Conservation (phyloP, 1,140 invertebrate genomes). For the Episyrphus balteatus region DNA sequence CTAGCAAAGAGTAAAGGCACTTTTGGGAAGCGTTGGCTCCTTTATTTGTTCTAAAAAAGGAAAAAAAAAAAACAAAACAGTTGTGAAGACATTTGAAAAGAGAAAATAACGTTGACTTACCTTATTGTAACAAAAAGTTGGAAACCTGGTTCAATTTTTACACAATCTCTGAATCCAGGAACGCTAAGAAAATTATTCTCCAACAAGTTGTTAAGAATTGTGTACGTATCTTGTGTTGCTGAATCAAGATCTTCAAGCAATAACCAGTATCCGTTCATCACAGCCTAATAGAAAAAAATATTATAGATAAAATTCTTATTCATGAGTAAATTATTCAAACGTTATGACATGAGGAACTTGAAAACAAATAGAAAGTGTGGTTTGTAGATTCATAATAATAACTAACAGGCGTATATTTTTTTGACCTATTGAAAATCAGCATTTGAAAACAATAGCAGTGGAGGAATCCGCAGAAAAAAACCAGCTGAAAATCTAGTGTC, state of each 20-base stretch:
- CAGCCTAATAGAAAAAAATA: constrained; percentile 49
- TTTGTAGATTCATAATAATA: too few species aligned
- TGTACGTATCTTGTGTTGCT: constrained; percentile 84
- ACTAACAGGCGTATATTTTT: too few species aligned
- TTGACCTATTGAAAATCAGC: too few species aligned
- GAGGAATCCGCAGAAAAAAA: too few species aligned
- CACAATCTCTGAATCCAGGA: constrained; percentile 73
- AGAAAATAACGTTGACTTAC: constrained; percentile 37
- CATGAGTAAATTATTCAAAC: too few species aligned
- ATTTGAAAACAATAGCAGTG: too few species aligned
- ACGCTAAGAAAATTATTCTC: constrained; percentile 74
- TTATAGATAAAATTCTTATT: too few species aligned
- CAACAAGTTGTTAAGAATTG: constrained; percentile 72
- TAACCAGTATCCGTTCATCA: constrained; percentile 81
- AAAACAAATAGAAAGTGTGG: too few species aligned
- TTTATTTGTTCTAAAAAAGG: constrained; percentile 44
- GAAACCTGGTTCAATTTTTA: constrained; percentile 70
- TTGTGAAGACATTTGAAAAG: too few species aligned
- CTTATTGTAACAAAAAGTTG: constrained; percentile 85
- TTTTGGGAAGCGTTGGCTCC: constrained; percentile 40
- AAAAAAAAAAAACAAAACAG: neutral
- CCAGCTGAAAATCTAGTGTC: too few species aligned
- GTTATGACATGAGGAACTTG: too few species aligned
- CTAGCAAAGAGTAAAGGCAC: constrained; percentile 52
- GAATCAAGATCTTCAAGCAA: constrained; percentile 93